phyloP scores from a whole-genome alignment of 2,888 invertebrate genomes.

The Galerucella nymphaeae region DNA sequence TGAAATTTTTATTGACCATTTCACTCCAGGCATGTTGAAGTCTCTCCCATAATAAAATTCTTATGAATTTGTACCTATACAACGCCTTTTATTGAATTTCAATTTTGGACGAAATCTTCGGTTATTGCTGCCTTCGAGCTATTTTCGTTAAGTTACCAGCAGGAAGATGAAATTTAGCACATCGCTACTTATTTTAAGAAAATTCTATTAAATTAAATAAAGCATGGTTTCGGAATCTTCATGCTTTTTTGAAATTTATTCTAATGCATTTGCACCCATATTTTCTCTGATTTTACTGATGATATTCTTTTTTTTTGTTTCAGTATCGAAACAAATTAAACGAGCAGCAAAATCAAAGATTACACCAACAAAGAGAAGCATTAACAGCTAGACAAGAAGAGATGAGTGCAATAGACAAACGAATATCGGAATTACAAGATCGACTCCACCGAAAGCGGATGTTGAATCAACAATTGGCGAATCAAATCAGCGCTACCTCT shows the following conservation, averaged over 20 bases:
- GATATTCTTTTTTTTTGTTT: conserved; percentile 47
- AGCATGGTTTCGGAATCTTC: not conserved
- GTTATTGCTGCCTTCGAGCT: conserved; percentile 13
- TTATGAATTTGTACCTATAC: conserved; percentile 4
- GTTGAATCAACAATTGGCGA: conserved; percentile 80
- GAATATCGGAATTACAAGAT: conserved; percentile 94
- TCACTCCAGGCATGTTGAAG: conserved; percentile 6
- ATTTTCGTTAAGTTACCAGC: conserved; percentile 2
- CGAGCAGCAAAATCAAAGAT: conserved; percentile 91
- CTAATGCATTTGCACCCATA: too few relatives aligned
- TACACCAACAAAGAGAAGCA: conserved; percentile 89
- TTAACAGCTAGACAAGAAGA: conserved; percentile 91
- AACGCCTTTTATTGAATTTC: conserved; percentile 12
- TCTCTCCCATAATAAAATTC: conserved; percentile 12
- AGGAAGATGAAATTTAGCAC: not conserved
- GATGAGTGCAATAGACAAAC: conserved; percentile 89
- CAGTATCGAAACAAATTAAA: conserved; percentile 97
- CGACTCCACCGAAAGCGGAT: conserved; percentile 89
- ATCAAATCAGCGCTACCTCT: conserved; percentile 69
- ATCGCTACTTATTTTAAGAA: not conserved
- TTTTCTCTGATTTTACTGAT: too few relatives aligned
- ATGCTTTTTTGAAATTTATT: not conserved
- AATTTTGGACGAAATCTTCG: conserved; percentile 1
- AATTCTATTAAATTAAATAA: not conserved
- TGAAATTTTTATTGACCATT: conserved; percentile 5